Evolutionary conservation across 1,140 invertebrate species (phyloP).

Genomic region (Pseudachorutes palmiensis): DNA sequence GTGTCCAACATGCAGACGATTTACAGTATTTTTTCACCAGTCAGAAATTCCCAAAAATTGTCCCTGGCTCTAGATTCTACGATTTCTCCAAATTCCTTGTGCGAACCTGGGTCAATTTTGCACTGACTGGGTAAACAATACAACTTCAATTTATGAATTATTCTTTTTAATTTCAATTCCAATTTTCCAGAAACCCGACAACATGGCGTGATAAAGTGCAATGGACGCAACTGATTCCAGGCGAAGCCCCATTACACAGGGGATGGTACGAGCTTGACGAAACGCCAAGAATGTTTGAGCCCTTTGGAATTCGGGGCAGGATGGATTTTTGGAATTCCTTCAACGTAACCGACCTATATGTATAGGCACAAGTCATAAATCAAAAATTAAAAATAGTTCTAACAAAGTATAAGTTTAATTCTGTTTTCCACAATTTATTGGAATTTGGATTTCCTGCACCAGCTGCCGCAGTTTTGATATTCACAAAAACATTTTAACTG

Average conservation of each 20-base stretch:
- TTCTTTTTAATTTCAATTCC: neutral
- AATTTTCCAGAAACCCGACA: neutral
- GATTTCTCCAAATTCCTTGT: neutral
- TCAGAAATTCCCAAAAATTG: neutral
- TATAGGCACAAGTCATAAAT: neutral
- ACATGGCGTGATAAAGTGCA: neutral
- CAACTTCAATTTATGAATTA: neutral
- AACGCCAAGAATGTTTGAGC: neutral
- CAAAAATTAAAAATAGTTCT: neutral
- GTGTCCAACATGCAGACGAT: conserved; percentile 3
- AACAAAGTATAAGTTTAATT: too few species aligned
- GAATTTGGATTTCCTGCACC: neutral
- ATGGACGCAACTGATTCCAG: neutral
- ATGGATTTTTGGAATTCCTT: neutral
- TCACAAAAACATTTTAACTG: neutral
- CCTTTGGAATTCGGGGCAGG: neutral
- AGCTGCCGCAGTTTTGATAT: too few species aligned
- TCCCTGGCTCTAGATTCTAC: neutral
- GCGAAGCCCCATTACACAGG: neutral
- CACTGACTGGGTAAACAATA: neutral
- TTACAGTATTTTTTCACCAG: neutral
- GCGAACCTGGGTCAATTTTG: neutral
- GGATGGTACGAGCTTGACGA: neutral
- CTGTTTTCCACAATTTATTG: too few species aligned
- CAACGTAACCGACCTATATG: neutral